Evolutionary conservation across 2,888 invertebrate species (phyloP).

Genomic region (Lasioglossum leucozonium): DNA sequence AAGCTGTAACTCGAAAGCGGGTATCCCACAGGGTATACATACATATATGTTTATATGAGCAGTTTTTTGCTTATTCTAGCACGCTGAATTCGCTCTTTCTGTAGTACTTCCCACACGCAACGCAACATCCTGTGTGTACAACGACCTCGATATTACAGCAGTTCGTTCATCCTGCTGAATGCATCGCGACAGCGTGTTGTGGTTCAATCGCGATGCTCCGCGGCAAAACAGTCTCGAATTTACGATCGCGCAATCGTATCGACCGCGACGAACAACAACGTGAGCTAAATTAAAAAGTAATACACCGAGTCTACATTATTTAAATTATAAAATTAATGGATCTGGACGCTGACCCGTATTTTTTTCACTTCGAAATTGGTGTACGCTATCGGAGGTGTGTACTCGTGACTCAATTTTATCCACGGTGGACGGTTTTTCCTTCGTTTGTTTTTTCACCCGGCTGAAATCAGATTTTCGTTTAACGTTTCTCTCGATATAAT

Average conservation of each 20-base stretch:
- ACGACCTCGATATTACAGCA: neutral
- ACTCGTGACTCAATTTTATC: neutral
- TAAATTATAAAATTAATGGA: neutral
- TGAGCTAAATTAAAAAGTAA: conserved; percentile 27
- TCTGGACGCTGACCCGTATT: neutral
- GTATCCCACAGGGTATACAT: neutral
- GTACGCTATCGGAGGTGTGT: neutral
- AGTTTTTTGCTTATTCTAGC: neutral
- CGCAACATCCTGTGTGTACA: neutral
- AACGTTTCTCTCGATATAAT: neutral
- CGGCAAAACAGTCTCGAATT: conserved; percentile 10
- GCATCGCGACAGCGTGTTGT: neutral
- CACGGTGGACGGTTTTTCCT: neutral
- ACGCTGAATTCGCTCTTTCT: neutral
- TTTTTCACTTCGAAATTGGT: neutral
- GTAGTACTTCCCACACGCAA: neutral
- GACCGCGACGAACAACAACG: conserved; percentile 1
- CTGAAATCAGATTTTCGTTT: neutral
- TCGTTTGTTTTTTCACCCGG: neutral
- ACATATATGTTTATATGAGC: neutral
- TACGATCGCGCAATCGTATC: conserved; percentile 7
- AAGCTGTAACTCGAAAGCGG: neutral
- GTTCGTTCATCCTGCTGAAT: conserved; percentile 24
- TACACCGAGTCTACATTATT: neutral
- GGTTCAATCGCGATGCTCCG: neutral